Percentiles rank a stretch among this genome's conserved stretches.
These are phyloP conservation scores for Sclerodermus sp. DNA, from an alignment of 2,888 invertebrate genomes.

Conservation along the genomic window DNA sequence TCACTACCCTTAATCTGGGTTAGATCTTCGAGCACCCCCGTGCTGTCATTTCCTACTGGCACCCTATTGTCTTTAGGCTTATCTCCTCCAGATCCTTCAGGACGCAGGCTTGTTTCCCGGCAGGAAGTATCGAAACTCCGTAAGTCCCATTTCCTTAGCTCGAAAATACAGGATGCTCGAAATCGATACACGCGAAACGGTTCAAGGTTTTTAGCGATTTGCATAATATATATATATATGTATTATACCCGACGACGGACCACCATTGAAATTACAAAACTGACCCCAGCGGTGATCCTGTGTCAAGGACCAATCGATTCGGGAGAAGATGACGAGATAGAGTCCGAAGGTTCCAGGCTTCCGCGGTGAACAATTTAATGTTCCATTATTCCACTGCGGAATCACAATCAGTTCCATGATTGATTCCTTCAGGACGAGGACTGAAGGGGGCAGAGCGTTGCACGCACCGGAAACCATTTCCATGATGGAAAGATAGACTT, in stretches of 20 bases:
- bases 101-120: constrained; percentile 8
- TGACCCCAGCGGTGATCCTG: constrained; percentile 5
- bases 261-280: constrained; percentile 7
- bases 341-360: too few species aligned
- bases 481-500: constrained; percentile 24
- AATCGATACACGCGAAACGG: background rate
- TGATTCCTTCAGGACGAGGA: too few species aligned
- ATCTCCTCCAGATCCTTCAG: constrained; percentile 24
- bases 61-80: constrained; percentile 48
- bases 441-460: constrained; percentile 15
- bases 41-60: constrained; percentile 38
- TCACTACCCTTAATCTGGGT: constrained; percentile 41
- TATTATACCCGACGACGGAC: background rate
- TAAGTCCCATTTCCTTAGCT: constrained; percentile 9
- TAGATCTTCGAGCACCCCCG: constrained; percentile 31
- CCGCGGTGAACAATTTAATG: too few species aligned
- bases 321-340: too few species aligned
- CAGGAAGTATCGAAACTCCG: constrained; percentile 21
- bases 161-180: background rate
- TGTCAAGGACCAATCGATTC: too few species aligned
- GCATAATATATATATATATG: background rate
- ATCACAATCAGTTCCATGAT: constrained; percentile 5
- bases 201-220: background rate
- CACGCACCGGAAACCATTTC: constrained; percentile 19
- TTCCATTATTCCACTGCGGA: constrained; percentile 10